These are phyloP conservation scores for Caenorhabditis zanzibari DNA, from an alignment of 2,888 invertebrate species.

Conservation along the genomic window DNA sequence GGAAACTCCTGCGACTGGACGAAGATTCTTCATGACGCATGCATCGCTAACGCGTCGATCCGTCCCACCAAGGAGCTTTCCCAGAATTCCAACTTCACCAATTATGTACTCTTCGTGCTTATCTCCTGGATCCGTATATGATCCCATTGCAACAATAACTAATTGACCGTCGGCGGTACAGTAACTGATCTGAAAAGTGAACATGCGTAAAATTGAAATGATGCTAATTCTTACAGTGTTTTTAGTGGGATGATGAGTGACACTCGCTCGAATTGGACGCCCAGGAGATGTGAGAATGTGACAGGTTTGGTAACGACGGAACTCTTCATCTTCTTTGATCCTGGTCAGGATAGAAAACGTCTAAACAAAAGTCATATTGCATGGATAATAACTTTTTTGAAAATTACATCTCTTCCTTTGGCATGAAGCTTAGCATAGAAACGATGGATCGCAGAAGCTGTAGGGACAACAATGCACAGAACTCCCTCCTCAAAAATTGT, in stretches of 20 bases:
- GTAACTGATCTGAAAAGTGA: constrained; percentile 58
- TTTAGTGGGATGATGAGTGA: constrained; percentile 56
- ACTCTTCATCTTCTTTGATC: constrained; percentile 69
- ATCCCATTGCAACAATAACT: constrained; percentile 63
- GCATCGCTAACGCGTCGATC: constrained; percentile 54
- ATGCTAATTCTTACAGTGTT: constrained; percentile 38
- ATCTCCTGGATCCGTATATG: constrained; percentile 40
- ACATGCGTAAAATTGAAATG: not conserved
- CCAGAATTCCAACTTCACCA: constrained; percentile 44
- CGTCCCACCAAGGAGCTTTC: constrained; percentile 37
- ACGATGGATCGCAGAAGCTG: constrained; percentile 79
- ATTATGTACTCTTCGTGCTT: constrained; percentile 59
- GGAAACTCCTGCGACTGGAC: not conserved
- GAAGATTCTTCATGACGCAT: constrained; percentile 40
- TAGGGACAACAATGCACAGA: constrained; percentile 78
- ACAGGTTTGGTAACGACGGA: constrained; percentile 61
- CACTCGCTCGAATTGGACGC: constrained; percentile 65
- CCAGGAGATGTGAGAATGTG: constrained; percentile 67
- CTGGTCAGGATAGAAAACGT: constrained; percentile 59
- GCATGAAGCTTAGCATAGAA: constrained; percentile 66
- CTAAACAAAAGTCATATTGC: no score
- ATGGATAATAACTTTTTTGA: not conserved
- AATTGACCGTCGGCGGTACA: constrained; percentile 73
- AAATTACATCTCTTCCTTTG: constrained; percentile 48
- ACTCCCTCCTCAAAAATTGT: constrained; percentile 64